Evolutionary conservation across 2,797 vertebrate genomes (phyloP), one percentile per base, ranked within the genome.

Genomic region (Enteromius trimaculatus): DNA sequence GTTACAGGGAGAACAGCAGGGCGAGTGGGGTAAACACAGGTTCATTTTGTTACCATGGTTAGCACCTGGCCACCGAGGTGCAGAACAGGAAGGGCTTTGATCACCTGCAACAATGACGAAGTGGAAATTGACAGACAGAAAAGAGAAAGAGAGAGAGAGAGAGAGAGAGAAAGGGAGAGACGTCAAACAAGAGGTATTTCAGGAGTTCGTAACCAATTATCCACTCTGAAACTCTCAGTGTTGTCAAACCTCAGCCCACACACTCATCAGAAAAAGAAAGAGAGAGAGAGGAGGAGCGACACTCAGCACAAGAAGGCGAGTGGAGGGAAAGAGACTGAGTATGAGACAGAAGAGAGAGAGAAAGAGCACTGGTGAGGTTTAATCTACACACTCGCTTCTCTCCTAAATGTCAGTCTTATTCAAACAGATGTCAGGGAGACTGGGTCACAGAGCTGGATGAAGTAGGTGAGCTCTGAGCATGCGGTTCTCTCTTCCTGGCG

Each of bases 41-140:
- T 94, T 93, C 86, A 91, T 94, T 93, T 90, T 89, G 92, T 94
- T 95, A 94, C 94, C 95, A 94, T 94, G 92, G 91, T 93, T 95
- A 93, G 92, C 93, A 94, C 92, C 93, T 31, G 94, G 93, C 94
- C 94, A 95, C 91, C 94, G 91, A 92, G 93, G 93, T 88, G 86
- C 87, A 91, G 95, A 93, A 93, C 95, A 95, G 92, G 93, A 93
- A 80, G 94, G 93, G 84, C 93, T 95, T 93, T 95, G 93, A 93
- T 95, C 94, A 94, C 94, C 94, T 95, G 94, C n/a, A 93, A 91
- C 69, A 89, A 90, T 83, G 88, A 92, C 82, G 89, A 90, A 85
- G 74, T 87, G 86, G 78, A 86, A 85, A 88, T 60, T 51, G 70
- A 86, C 75, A 88, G 87, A 77, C 76, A 85, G 79, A 87, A 84